Percentiles rank a stretch among this genome's conserved stretches.
These are phyloP conservation scores for Vidua macroura DNA, from an alignment of 2,113 vertebrate species.

Conservation along the genomic window DNA sequence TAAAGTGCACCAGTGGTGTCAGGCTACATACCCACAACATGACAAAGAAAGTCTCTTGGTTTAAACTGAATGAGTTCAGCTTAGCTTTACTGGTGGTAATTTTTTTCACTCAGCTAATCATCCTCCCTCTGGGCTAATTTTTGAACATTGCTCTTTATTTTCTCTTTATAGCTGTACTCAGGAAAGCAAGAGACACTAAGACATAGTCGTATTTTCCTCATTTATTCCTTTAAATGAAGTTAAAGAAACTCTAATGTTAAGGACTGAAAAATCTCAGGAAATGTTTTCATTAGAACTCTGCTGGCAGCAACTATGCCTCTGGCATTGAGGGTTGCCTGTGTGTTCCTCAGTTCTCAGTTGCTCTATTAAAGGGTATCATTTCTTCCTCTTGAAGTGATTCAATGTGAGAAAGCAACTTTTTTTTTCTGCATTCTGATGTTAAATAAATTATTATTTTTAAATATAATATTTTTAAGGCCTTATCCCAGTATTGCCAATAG, in stretches of 20 bases:
- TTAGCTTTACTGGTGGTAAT: background rate
- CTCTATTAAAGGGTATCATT: background rate
- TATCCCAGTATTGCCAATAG: background rate
- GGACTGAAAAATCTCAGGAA: background rate
- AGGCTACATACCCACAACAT: background rate
- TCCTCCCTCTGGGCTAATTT: slow-evolving; percentile 4
- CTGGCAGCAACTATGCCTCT: background rate
- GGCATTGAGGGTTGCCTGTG: background rate
- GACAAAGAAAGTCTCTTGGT: background rate
- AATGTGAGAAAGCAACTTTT: background rate
- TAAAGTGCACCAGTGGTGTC: background rate
- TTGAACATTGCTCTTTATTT: slow-evolving; percentile 7
- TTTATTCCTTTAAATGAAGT: slow-evolving; percentile 19
- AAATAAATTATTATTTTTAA: background rate
- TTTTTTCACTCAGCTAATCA: slow-evolving; percentile 13
- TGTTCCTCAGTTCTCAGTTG: background rate
- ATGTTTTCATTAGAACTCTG: slow-evolving; percentile 23
- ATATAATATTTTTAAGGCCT: background rate
- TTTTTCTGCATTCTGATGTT: background rate
- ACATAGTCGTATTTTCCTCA: background rate
- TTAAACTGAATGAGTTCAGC: background rate
- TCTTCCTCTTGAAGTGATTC: background rate
- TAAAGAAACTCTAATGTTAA: background rate
- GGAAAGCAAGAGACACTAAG: background rate
- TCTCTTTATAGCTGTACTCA: background rate